These are phyloP conservation scores for Rhadinocentrus ornatus DNA, from an alignment of 2,797 vertebrate species.

Conservation along the genomic window DNA sequence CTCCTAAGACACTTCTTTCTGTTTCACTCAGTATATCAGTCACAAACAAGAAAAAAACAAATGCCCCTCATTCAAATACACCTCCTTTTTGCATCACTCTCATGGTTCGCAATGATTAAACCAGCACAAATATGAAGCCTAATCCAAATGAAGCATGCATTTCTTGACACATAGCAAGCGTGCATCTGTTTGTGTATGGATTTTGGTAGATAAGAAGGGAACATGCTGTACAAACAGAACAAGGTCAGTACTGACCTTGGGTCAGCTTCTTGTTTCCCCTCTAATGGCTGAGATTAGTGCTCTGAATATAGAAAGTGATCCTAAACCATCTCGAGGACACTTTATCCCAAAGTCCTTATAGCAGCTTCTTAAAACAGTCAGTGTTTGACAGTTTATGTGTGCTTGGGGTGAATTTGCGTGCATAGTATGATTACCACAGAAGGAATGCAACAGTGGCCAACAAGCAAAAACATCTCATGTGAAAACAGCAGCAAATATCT, in stretches of 20 bases:
- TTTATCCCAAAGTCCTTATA: constrained; percentile 71
- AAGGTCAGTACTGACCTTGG: constrained; percentile 67
- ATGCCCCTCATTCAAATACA: constrained; percentile 4
- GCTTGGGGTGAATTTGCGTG: background rate
- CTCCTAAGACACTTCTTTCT: constrained; percentile 5
- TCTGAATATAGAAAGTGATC: constrained; percentile 76
- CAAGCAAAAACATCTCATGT: background rate
- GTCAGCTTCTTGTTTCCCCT: constrained; percentile 75
- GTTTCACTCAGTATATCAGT: constrained; percentile 4
- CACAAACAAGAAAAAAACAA: constrained; percentile 9
- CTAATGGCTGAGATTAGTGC: constrained; percentile 73
- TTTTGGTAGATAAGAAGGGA: constrained; percentile 45
- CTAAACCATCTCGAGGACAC: constrained; percentile 66
- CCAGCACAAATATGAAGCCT: constrained; percentile 10
- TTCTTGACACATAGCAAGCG: constrained; percentile 14
- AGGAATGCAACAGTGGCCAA: background rate
- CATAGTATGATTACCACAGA: background rate
- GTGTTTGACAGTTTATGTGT: background rate
- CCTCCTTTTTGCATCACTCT: background rate
- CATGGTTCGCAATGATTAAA: constrained; percentile 1
- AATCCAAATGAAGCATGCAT: constrained; percentile 23
- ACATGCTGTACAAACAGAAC: constrained; percentile 62
- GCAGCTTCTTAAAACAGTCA: constrained; percentile 30
- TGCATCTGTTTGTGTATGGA: constrained; percentile 11
- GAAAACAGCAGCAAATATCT: background rate